Percentiles rank a stretch among this genome's conserved stretches.
Conservation (phyloP, 2,797 vertebrate genomes). For the Ammospiza maritima region DNA sequence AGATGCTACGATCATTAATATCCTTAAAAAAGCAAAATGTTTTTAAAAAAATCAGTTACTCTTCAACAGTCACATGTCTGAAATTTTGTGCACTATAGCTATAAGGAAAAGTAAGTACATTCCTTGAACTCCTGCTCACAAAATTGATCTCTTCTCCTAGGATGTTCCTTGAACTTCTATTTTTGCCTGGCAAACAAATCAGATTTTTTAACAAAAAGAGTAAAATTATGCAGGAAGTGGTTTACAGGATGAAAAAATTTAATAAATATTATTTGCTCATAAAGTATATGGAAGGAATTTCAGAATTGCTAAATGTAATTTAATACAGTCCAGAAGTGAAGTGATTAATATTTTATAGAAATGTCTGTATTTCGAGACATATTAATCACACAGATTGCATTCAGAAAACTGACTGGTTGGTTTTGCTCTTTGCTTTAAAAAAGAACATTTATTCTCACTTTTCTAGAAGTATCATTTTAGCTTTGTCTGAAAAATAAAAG, state of each 20-base stretch:
- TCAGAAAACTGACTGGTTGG: constrained; percentile 25
- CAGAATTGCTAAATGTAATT: constrained; percentile 38
- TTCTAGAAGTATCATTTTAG: neutral
- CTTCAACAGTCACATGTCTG: constrained; percentile 35
- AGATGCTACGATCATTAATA: neutral
- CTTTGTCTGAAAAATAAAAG: constrained; percentile 34
- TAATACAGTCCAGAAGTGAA: constrained; percentile 57
- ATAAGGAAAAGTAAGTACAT: constrained; percentile 63
- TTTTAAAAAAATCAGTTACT: neutral
- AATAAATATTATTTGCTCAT: constrained; percentile 13
- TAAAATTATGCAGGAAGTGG: constrained; percentile 26
- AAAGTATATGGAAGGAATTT: constrained; percentile 29
- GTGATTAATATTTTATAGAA: constrained; percentile 63
- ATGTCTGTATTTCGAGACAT: constrained; percentile 53
- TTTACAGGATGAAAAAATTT: constrained; percentile 36
- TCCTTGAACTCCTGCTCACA: constrained; percentile 69
- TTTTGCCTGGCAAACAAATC: constrained; percentile 43
- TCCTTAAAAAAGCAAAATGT: neutral
- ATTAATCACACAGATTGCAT: constrained; percentile 52
- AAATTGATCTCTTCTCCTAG: constrained; percentile 46
- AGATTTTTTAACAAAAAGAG: constrained; percentile 48
- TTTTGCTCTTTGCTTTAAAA: constrained; percentile 48
- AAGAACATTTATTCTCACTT: constrained; percentile 30
- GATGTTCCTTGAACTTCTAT: constrained; percentile 46
- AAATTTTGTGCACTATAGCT: constrained; percentile 61